Evolutionary conservation across 1,140 invertebrate genomes (phyloP).

Genomic region (Thaumatotibia leucotreta): DNA sequence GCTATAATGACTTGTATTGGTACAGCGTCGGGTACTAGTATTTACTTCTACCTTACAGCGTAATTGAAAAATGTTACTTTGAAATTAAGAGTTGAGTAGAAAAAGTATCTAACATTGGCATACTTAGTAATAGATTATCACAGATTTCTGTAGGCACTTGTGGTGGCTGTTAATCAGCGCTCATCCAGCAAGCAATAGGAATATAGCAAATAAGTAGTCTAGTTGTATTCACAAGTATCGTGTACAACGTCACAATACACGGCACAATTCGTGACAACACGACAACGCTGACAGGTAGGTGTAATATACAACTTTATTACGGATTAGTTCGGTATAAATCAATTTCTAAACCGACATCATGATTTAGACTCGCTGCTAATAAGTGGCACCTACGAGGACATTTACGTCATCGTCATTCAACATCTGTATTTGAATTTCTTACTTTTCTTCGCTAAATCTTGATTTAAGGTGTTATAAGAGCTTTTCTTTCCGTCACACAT

Average conservation of each 20-base stretch:
- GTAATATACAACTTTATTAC: constrained; percentile 3
- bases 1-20: too few species aligned
- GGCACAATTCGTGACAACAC: constrained; percentile 1
- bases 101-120: too few species aligned
- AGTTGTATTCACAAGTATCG: background rate
- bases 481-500: too few species aligned
- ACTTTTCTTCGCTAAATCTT: too few species aligned
- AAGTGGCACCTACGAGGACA: background rate
- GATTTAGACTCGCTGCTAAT: background rate
- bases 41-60: too few species aligned
- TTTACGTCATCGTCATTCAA: background rate
- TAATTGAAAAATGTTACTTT: too few species aligned
- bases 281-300: constrained; percentile 1
- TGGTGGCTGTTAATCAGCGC: background rate
- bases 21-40: too few species aligned
- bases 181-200: background rate
- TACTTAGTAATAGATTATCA: too few species aligned
- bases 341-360: background rate
- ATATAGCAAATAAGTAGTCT: background rate
- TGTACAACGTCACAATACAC: constrained; percentile 8
- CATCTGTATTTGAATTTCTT: background rate
- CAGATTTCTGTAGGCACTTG: too few species aligned
- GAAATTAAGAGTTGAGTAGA: too few species aligned
- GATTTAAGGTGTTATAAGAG: too few species aligned
- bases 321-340: background rate